These are phyloP conservation scores for Drosophila tani DNA, from an alignment of 1,140 invertebrate genomes.

Conservation along the genomic window DNA sequence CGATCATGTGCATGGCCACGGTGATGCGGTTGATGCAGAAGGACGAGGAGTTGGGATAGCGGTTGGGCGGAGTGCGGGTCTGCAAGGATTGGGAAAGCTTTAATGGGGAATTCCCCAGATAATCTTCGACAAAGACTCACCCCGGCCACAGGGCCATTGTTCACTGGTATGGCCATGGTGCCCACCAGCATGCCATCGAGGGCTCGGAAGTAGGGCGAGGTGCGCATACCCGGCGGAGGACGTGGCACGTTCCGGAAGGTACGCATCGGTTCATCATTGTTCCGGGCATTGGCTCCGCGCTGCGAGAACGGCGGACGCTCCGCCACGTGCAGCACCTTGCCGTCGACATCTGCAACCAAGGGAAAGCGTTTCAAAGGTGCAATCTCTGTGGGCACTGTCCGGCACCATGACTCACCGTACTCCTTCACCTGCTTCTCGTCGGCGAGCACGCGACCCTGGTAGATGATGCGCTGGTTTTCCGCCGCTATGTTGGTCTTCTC, in stretches of 20 bases:
- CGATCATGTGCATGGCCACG: slow-evolving; percentile 83
- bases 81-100: not conserved
- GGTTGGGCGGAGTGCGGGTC: slow-evolving; percentile 57
- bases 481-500: slow-evolving; percentile 91
- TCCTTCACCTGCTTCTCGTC: slow-evolving; percentile 95
- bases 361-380: not conserved
- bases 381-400: not conserved
- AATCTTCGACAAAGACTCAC: slow-evolving; percentile 37
- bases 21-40: slow-evolving; percentile 85
- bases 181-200: slow-evolving; percentile 85
- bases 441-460: slow-evolving; percentile 95
- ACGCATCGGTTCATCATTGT: slow-evolving; percentile 82
- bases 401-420: slow-evolving; percentile 89
- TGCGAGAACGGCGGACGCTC: slow-evolving; percentile 90
- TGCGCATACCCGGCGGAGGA: slow-evolving; percentile 75
- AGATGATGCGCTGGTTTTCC: slow-evolving; percentile 95
- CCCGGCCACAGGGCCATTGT: slow-evolving; percentile 55
- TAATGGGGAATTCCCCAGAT: not conserved
- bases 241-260: slow-evolving; percentile 68
- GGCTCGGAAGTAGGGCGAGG: slow-evolving; percentile 76
- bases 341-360: slow-evolving; percentile 91
- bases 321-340: slow-evolving; percentile 97
- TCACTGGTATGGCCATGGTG: slow-evolving; percentile 87
- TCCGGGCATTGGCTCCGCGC: slow-evolving; percentile 71
- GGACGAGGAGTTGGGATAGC: slow-evolving; percentile 78